phyloP scores from a whole-genome alignment of 2,797 vertebrate genomes.

The Anguilla marmorata region DNA sequence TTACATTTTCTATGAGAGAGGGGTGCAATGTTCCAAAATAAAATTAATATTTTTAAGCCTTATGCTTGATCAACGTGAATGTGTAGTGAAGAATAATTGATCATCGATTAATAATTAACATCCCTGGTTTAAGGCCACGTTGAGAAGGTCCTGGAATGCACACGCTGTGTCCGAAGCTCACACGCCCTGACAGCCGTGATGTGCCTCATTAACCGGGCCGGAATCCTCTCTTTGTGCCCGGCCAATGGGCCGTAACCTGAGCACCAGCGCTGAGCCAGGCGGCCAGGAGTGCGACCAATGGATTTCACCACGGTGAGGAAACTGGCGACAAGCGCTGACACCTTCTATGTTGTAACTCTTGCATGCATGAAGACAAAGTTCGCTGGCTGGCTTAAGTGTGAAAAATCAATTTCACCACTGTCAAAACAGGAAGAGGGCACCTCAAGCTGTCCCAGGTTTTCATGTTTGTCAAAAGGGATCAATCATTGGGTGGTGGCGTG shows the following conservation, averaged over 20 bases:
- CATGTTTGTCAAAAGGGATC: neutral
- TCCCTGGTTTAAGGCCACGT: neutral
- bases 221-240: neutral
- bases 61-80: too few relatives aligned
- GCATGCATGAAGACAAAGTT: neutral
- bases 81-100: too few relatives aligned
- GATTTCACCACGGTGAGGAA: neutral
- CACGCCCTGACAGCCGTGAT: neutral
- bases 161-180: neutral
- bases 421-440: neutral
- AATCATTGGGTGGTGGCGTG: neutral
- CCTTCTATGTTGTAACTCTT: neutral
- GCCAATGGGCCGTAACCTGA: neutral
- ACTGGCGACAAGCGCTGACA: constrained; percentile 7
- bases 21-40: too few relatives aligned
- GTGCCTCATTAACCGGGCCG: neutral
- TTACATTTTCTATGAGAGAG: too few relatives aligned
- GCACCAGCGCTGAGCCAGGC: neutral
- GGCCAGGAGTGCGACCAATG: neutral
- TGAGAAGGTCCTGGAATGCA: constrained; percentile 7
- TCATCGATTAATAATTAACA: too few relatives aligned
- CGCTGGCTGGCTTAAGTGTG: neutral
- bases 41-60: too few relatives aligned
- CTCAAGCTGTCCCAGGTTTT: neutral
- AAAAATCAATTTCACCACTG: neutral